Evolutionary conservation across 1,140 invertebrate species (phyloP).

Genomic region (Penaeus vannamei): DNA sequence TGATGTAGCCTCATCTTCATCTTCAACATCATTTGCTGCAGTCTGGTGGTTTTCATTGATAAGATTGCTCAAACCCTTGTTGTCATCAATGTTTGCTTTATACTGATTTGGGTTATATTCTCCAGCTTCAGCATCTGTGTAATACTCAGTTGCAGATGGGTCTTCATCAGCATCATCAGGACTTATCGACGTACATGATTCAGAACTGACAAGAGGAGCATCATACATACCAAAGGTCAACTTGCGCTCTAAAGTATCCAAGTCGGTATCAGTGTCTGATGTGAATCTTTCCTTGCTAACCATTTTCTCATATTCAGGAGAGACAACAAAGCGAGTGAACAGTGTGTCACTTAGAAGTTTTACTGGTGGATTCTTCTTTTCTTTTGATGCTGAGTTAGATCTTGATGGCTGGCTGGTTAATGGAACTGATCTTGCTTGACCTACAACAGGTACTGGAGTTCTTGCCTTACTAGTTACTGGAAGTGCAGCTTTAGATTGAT

Average conservation of each 20-base stretch:
- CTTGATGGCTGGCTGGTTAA: background rate
- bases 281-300: background rate
- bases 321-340: conserved; percentile 63
- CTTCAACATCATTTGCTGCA: background rate
- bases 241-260: conserved; percentile 61
- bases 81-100: conserved; percentile 41
- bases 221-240: conserved; percentile 60
- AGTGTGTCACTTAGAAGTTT: conserved; percentile 61
- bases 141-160: conserved; percentile 61
- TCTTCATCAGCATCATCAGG: conserved; percentile 61
- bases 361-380: conserved; percentile 25
- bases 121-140: conserved; percentile 60
- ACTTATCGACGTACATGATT: conserved; percentile 64
- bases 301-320: background rate
- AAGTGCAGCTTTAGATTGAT: background rate
- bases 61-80: background rate
- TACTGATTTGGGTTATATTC: conserved; percentile 55
- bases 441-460: background rate
- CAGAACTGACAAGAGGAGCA: conserved; percentile 66
- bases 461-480: background rate
- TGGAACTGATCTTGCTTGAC: background rate
- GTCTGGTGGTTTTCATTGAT: background rate
- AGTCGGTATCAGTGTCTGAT: conserved; percentile 64
- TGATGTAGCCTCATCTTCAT: conserved; percentile 14
- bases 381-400: background rate